Conservation (phyloP, 2,888 invertebrate species). For the Chloromyia formosa region DNA sequence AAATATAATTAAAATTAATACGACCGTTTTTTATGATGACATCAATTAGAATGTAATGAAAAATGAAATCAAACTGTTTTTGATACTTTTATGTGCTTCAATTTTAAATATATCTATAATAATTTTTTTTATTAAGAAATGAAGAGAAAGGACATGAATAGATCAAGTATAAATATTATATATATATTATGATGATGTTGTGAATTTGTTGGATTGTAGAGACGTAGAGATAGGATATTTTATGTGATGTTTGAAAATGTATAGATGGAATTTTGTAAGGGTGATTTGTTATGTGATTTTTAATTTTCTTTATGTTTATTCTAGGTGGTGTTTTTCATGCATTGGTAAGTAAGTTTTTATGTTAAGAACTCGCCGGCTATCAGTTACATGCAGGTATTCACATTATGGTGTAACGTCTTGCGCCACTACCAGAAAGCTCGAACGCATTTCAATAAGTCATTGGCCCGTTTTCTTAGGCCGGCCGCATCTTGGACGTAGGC, state of each 20-base stretch:
- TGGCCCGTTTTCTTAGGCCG: too few species aligned
- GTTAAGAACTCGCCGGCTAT: too few species aligned
- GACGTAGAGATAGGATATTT: background rate
- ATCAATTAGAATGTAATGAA: slow-evolving; percentile 46
- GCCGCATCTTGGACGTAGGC: too few species aligned
- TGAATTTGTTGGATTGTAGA: too few species aligned
- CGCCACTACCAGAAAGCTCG: too few species aligned
- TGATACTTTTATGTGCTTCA: slow-evolving; percentile 49
- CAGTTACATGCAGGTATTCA: too few species aligned
- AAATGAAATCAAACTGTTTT: slow-evolving; percentile 41
- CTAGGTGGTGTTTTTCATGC: background rate
- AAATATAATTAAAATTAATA: slow-evolving; percentile 44
- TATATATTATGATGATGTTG: background rate
- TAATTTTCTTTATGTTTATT: background rate
- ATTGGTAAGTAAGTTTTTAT: too few species aligned
- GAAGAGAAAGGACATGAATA: background rate
- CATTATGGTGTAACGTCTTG: too few species aligned
- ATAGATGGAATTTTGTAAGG: slow-evolving; percentile 24
- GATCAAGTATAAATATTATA: background rate
- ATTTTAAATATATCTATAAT: slow-evolving; percentile 36
- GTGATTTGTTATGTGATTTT: background rate
- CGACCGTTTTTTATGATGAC: slow-evolving; percentile 45
- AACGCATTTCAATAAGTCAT: too few species aligned
- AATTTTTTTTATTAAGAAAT: slow-evolving; percentile 35
- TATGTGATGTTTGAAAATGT: background rate